Evolutionary conservation across 2,888 invertebrate genomes (phyloP).

Genomic region (Ochropleura plecta): DNA sequence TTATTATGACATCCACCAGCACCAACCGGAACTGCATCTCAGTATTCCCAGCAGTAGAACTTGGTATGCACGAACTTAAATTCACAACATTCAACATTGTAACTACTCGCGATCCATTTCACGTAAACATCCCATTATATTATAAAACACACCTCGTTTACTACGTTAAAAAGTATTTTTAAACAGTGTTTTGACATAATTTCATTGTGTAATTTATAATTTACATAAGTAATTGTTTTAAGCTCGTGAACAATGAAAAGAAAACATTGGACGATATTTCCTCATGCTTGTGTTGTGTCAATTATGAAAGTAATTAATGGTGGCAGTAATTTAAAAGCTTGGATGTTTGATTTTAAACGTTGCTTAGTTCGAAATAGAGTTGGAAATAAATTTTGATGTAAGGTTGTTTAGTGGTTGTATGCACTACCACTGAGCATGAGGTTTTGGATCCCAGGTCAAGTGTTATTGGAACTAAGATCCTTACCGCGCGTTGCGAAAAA

Average conservation of each 20-base stretch:
- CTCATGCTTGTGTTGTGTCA: conserved; percentile 23
- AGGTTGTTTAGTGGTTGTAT: not conserved
- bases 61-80: conserved; percentile 19
- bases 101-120: conserved; percentile 22
- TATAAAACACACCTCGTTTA: conserved; percentile 34
- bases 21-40: no score
- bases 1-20: no score
- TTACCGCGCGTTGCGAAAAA: no score
- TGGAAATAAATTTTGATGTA: not conserved
- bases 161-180: conserved; percentile 44
- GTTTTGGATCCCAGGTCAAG: not conserved
- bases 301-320: conserved; percentile 44
- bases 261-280: conserved; percentile 29
- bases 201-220: conserved; percentile 48
- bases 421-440: not conserved
- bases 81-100: conserved; percentile 37
- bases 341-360: not conserved
- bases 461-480: not conserved
- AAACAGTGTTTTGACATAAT: conserved; percentile 41
- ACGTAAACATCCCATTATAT: conserved; percentile 31
- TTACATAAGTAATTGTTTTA: conserved; percentile 53
- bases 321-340: not conserved
- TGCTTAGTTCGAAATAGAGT: not conserved
- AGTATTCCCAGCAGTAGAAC: not conserved
- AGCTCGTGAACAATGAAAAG: conserved; percentile 31